Evolutionary conservation across 2,888 invertebrate species (phyloP).

Genomic region (Catocala nupta): DNA sequence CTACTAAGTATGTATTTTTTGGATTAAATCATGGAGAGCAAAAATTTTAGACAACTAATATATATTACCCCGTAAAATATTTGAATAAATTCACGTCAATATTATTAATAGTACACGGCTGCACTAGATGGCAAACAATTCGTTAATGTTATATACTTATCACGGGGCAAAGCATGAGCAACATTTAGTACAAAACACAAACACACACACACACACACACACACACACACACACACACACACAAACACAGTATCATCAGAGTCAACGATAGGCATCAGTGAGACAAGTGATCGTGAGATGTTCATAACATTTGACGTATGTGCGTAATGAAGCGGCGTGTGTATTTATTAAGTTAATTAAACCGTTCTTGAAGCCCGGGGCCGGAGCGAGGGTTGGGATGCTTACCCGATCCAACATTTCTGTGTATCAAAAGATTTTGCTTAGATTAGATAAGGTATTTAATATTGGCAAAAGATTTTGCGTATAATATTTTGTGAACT

Average conservation of each 20-base stretch:
- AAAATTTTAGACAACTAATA: no score
- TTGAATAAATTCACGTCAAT: no score
- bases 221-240: neutral
- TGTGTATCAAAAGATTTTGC: slow-evolving; percentile 42
- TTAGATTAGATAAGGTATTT: slow-evolving; percentile 37
- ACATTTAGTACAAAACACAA: neutral
- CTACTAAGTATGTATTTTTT: no score
- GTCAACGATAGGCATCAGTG: slow-evolving; percentile 25
- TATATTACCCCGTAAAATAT: no score
- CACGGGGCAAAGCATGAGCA: no score
- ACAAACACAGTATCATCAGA: neutral
- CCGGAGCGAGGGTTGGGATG: slow-evolving; percentile 37
- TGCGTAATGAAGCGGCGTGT: slow-evolving; percentile 84
- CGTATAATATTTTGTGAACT: no score
- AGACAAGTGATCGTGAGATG: slow-evolving; percentile 56
- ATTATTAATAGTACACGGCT: no score
- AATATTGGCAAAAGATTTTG: slow-evolving; percentile 16
- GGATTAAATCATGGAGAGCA: no score
- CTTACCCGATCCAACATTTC: slow-evolving; percentile 35
- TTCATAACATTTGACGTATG: slow-evolving; percentile 85
- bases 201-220: neutral
- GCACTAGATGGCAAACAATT: no score
- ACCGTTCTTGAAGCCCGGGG: slow-evolving; percentile 74
- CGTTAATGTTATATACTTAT: no score
- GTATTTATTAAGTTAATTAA: slow-evolving; percentile 87